phyloP scores from a whole-genome alignment of 2,888 invertebrate genomes.

The Nomada fabriciana region DNA sequence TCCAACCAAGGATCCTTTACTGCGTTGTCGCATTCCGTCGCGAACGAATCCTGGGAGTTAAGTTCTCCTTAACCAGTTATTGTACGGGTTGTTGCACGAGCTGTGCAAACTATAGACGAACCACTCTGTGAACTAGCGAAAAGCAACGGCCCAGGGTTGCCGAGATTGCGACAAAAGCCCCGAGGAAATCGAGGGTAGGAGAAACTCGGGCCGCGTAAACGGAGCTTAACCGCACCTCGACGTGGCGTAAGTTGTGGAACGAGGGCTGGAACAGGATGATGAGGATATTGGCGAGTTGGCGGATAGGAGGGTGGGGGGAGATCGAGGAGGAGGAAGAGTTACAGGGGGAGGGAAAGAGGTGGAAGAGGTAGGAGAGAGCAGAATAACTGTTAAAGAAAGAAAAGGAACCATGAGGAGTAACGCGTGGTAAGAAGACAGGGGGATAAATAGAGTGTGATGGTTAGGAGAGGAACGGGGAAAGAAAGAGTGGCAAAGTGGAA shows the following conservation, averaged over 20 bases:
- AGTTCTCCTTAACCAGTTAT: conserved; percentile 44
- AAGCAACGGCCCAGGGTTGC: conserved; percentile 54
- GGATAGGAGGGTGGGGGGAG: not conserved
- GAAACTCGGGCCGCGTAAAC: conserved; percentile 80
- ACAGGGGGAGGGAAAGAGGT: not conserved
- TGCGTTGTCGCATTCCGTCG: conserved; percentile 14
- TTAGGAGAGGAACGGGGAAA: too few species aligned
- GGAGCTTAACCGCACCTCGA: conserved; percentile 77
- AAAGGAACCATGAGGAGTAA: too few species aligned
- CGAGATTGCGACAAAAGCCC: conserved; percentile 66
- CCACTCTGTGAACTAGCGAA: conserved; percentile 62
- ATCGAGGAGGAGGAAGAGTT: not conserved
- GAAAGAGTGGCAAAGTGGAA: too few species aligned
- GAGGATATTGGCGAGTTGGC: conserved; percentile 12
- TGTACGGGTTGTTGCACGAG: conserved; percentile 28
- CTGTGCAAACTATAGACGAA: conserved; percentile 46
- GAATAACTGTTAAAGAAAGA: not conserved
- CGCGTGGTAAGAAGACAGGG: too few species aligned
- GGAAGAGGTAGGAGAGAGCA: not conserved
- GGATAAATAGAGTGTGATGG: too few species aligned
- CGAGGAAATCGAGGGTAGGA: conserved; percentile 69
- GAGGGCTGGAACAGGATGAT: conserved; percentile 34
- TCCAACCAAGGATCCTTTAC: conserved; percentile 26
- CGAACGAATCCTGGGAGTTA: conserved; percentile 45
- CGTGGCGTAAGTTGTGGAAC: conserved; percentile 40